Conservation (phyloP, 2,113 vertebrate species). For the Hyperopisus bebe region DNA sequence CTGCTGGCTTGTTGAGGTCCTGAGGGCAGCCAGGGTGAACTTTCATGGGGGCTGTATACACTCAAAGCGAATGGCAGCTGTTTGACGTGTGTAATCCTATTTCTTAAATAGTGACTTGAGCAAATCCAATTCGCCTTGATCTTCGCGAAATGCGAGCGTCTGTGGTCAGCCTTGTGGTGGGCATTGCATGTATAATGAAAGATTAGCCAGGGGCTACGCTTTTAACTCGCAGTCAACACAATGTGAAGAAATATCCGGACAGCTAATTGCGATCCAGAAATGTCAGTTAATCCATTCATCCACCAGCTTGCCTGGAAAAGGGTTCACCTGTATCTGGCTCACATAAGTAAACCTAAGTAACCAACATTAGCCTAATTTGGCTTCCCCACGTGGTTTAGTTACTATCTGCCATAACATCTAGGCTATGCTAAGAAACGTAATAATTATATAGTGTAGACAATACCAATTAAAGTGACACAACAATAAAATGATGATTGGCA, state of each 20-base stretch:
- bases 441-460: neutral
- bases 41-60: neutral
- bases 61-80: neutral
- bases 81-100: neutral
- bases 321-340: neutral
- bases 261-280: neutral
- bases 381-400: neutral
- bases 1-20: neutral
- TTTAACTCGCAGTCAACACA: neutral
- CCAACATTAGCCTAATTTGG: neutral
- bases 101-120: conserved; percentile 2
- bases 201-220: neutral
- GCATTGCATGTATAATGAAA: conserved; percentile 12
- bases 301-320: neutral
- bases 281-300: neutral
- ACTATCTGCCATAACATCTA: neutral
- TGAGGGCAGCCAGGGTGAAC: neutral
- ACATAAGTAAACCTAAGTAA: neutral
- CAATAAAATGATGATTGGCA: neutral
- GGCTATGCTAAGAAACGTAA: neutral
- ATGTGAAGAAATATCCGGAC: neutral
- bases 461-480: neutral
- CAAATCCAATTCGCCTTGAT: neutral
- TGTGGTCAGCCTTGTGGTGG: neutral
- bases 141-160: neutral